phyloP scores from a whole-genome alignment of 2,888 invertebrate species.

The Blastobasis adustella region DNA sequence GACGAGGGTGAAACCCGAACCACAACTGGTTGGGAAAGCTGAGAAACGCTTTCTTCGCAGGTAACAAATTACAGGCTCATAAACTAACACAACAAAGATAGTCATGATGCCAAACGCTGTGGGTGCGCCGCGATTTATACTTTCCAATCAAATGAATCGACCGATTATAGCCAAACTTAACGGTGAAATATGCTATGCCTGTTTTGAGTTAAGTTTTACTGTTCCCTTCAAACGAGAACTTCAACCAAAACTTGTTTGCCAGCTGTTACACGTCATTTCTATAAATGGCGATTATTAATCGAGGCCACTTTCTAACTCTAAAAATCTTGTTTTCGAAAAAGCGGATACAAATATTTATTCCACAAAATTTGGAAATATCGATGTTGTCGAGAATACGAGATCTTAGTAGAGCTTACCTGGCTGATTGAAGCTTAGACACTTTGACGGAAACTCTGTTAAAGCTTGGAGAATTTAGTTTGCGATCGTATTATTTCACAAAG shows the following conservation, averaged over 20 bases:
- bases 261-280: neutral
- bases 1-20: too few species aligned
- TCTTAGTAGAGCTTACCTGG: too few species aligned
- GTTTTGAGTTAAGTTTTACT: too few species aligned
- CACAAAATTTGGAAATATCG: neutral
- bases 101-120: neutral
- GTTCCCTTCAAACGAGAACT: neutral
- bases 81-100: neutral
- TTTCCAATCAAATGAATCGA: neutral
- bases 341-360: neutral
- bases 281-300: slow-evolving; percentile 4
- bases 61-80: neutral
- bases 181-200: neutral
- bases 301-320: slow-evolving; percentile 7
- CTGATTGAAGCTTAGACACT: too few species aligned
- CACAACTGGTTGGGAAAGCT: too few species aligned
- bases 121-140: neutral
- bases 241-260: slow-evolving; percentile 2
- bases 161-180: neutral
- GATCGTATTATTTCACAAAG: too few species aligned
- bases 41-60: too few species aligned
- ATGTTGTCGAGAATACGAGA: too few species aligned
- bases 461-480: too few species aligned
- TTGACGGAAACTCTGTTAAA: too few species aligned
- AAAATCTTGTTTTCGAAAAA: slow-evolving; percentile 6